Percentiles rank a stretch among this genome's conserved stretches.
These are phyloP conservation scores for Pocillopora damicornis DNA, from an alignment of 64 coral and sea anemone species.

Conservation along the genomic window DNA sequence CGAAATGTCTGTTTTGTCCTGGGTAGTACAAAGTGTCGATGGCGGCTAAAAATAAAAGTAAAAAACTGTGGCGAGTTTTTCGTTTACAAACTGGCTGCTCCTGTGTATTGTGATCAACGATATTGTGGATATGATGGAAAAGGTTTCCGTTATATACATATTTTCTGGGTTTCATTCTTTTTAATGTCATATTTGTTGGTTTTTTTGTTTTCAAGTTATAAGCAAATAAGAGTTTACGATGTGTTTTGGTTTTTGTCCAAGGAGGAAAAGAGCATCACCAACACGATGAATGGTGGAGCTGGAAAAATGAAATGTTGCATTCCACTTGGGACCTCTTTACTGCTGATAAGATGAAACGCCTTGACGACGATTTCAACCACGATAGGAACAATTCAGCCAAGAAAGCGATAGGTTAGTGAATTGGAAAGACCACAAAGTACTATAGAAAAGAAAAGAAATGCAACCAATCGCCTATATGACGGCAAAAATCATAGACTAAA, in stretches of 20 bases:
- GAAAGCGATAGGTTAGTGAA: neutral
- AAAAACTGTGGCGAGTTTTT: constrained; percentile 19
- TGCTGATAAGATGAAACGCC: neutral
- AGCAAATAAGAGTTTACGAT: too few species aligned
- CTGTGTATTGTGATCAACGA: neutral
- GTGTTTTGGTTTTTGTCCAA: neutral
- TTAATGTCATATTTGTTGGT: too few species aligned
- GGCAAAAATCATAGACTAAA: too few species aligned
- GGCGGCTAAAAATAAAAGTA: neutral
- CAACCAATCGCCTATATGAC: too few species aligned
- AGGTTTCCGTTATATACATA: neutral
- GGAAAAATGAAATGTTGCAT: neutral
- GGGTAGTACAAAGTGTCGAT: neutral
- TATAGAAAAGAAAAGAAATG: too few species aligned
- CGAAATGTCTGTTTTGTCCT: neutral
- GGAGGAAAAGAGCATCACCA: neutral
- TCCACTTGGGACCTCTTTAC: neutral
- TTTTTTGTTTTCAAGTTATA: too few species aligned
- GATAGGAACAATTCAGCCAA: neutral
- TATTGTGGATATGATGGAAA: constrained; percentile 10
- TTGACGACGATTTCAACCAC: neutral
- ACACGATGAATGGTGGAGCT: neutral
- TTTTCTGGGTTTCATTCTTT: too few species aligned
- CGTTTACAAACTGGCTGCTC: constrained; percentile 17
- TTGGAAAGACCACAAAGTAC: neutral